These are phyloP conservation scores for Stenopsyche tienmushanensis DNA, from an alignment of 1,140 invertebrate species.

Conservation along the genomic window DNA sequence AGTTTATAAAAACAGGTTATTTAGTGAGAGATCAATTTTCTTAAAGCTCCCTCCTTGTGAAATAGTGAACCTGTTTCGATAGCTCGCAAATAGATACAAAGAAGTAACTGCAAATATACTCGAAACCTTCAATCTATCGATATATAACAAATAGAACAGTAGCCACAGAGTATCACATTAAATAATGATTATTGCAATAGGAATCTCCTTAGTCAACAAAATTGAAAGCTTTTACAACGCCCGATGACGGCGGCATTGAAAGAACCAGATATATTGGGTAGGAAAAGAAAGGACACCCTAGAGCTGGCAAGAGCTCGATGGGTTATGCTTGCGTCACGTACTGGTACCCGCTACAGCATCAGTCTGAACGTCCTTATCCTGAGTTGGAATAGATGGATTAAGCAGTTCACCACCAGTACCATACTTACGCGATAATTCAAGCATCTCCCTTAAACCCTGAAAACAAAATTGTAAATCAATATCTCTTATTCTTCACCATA, in stretches of 20 bases:
- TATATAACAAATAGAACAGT: neutral
- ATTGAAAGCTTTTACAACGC: neutral
- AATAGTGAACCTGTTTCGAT: too few relatives aligned
- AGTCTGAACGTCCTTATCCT: conserved; percentile 67
- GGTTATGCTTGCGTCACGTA: conserved; percentile 40
- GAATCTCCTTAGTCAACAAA: neutral
- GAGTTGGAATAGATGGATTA: conserved; percentile 48
- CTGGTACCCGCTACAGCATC: conserved; percentile 50
- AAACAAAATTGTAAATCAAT: conserved; percentile 38
- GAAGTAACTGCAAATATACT: too few relatives aligned
- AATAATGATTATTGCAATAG: conserved; percentile 1
- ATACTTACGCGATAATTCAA: conserved; percentile 66
- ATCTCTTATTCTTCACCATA: too few relatives aligned
- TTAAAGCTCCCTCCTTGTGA: too few relatives aligned
- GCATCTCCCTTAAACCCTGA: conserved; percentile 68
- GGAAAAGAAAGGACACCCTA: conserved; percentile 28
- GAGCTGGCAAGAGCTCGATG: conserved; percentile 40
- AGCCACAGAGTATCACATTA: neutral
- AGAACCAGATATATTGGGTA: conserved; percentile 7
- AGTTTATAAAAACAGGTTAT: too few relatives aligned
- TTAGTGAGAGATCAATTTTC: too few relatives aligned
- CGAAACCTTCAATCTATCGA: too few relatives aligned
- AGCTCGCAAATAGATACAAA: too few relatives aligned
- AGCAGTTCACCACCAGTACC: conserved; percentile 57
- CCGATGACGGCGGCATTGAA: neutral